Evolutionary conservation across 2,888 invertebrate genomes (phyloP).

Genomic region (Lithophane socia): DNA sequence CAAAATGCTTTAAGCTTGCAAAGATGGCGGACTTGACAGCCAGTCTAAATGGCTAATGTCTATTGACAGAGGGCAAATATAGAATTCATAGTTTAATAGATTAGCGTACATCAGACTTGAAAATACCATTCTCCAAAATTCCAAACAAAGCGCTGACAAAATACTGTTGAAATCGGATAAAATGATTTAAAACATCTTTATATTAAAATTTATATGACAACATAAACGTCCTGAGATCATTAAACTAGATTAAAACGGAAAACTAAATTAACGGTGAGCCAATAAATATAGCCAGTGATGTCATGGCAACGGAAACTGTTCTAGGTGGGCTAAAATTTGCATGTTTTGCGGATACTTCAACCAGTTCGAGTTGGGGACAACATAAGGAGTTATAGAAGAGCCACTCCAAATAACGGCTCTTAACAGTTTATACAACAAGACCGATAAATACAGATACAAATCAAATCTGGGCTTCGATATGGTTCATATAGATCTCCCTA

Average conservation of each 20-base stretch:
- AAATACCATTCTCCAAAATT: neutral
- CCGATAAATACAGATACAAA: neutral
- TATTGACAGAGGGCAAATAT: neutral
- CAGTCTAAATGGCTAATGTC: no score
- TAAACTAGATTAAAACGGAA: conserved; percentile 64
- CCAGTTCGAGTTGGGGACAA: conserved; percentile 9
- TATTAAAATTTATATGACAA: conserved; percentile 44
- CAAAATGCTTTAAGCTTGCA: neutral
- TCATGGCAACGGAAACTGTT: conserved; percentile 57
- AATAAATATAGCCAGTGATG: conserved; percentile 62
- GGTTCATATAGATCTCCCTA: neutral
- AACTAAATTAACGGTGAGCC: conserved; percentile 55
- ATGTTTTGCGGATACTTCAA: conserved; percentile 57
- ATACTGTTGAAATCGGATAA: neutral
- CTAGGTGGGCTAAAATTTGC: conserved; percentile 49
- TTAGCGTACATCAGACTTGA: neutral
- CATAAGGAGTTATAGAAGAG: conserved; percentile 14
- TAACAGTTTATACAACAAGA: neutral
- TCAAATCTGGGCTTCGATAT: neutral
- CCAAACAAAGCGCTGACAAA: neutral
- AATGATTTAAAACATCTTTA: conserved; percentile 24
- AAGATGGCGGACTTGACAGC: neutral
- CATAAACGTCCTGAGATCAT: conserved; percentile 41
- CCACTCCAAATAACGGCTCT: neutral
- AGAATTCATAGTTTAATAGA: neutral